These are phyloP conservation scores for Timandra comae DNA, from an alignment of 2,888 invertebrate species.

Conservation along the genomic window DNA sequence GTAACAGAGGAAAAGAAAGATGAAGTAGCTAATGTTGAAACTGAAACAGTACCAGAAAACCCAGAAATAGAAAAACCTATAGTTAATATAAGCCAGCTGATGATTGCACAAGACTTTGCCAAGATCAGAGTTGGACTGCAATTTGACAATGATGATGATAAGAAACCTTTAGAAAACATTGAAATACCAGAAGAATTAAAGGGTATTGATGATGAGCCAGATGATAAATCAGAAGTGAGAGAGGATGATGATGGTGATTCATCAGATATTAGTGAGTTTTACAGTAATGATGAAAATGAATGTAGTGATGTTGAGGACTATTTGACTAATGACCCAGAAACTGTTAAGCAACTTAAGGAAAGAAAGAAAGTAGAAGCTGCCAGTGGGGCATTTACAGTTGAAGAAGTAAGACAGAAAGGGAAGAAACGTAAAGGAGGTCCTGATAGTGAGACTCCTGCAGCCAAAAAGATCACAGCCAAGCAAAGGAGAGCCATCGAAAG, in stretches of 20 bases:
- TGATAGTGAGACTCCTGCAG: conserved; percentile 26
- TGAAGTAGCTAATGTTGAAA: conserved; percentile 28
- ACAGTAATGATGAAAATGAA: conserved; percentile 80
- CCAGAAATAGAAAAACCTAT: conserved; percentile 41
- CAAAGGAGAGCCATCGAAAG: conserved; percentile 85
- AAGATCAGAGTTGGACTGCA: conserved; percentile 86
- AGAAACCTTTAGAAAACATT: conserved; percentile 76
- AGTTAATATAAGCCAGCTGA: conserved; percentile 60
- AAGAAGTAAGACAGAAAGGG: conserved; percentile 63
- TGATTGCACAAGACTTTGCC: conserved; percentile 86
- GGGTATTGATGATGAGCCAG: conserved; percentile 60
- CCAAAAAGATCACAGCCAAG: conserved; percentile 83
- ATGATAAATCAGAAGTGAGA: conserved; percentile 38
- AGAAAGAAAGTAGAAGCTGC: conserved; percentile 67
- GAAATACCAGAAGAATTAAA: conserved; percentile 55
- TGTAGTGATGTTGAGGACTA: conserved; percentile 72
- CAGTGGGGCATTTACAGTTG: conserved; percentile 73
- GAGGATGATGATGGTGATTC: conserved; percentile 71
- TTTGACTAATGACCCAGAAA: conserved; percentile 61
- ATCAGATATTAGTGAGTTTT: conserved; percentile 81
- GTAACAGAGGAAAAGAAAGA: conserved; percentile 32
- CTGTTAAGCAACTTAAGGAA: conserved; percentile 66
- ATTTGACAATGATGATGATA: conserved; percentile 80
- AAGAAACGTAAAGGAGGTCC: conserved; percentile 43
- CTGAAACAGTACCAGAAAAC: conserved; percentile 32